Conservation (phyloP, 23 tunicate species). For the Ascidia mentula region DNA sequence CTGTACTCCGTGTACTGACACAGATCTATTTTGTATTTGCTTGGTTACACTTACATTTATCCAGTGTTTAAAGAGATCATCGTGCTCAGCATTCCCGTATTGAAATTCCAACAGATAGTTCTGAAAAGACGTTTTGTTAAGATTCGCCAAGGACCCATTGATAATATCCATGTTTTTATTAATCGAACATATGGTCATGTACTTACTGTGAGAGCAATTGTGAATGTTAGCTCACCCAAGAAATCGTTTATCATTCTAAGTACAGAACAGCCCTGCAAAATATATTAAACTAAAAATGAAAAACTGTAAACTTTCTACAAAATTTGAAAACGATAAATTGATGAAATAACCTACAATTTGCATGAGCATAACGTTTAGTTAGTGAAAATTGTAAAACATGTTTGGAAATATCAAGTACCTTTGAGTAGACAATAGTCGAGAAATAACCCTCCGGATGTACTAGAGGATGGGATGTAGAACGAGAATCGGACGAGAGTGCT, state of each 20-base stretch:
- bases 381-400: too few species aligned
- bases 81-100: conserved; percentile 46
- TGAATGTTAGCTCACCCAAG: conserved; percentile 69
- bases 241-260: conserved; percentile 68
- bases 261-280: conserved; percentile 60
- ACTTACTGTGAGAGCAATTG: conserved; percentile 47
- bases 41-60: conserved; percentile 65
- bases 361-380: too few species aligned
- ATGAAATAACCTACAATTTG: too few species aligned
- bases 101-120: conserved; percentile 40
- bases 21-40: too few species aligned
- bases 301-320: too few species aligned
- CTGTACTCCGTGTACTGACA: too few species aligned
- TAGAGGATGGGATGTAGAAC: conserved; percentile 61
- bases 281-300: too few species aligned
- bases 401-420: conserved; percentile 19
- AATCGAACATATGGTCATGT: background rate
- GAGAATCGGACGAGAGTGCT: conserved; percentile 49
- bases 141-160: background rate
- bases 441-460: conserved; percentile 70
- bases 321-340: too few species aligned
- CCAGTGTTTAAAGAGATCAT: conserved; percentile 65
- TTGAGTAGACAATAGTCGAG: conserved; percentile 58
- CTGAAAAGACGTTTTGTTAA: conserved; percentile 11
- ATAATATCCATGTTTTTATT: background rate